Percentiles rank a stretch among this genome's conserved stretches.
Evolutionary conservation across 2,888 invertebrate species (phyloP).

Genomic region (Stenchaetothrips biformis): DNA sequence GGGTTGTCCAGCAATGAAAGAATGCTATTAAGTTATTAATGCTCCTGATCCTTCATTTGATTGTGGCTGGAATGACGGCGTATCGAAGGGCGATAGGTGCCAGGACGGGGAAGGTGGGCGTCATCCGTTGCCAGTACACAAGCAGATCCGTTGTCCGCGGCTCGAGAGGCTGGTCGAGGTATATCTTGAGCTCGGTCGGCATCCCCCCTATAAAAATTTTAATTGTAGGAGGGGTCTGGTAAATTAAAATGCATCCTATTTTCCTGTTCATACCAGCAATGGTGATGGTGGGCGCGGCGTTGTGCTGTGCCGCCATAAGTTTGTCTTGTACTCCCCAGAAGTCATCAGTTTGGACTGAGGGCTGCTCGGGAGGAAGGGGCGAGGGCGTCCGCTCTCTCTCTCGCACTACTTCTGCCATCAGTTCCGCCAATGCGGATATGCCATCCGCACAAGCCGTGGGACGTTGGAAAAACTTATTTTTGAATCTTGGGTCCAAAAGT

Average conservation of each 20-base stretch:
- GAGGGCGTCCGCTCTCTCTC: not conserved
- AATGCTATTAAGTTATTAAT: too few species aligned
- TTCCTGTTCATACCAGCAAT: not conserved
- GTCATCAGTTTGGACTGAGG: not conserved
- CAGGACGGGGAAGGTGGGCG: too few species aligned
- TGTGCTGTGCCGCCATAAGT: not conserved
- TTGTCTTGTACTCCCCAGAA: not conserved
- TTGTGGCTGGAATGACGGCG: too few species aligned
- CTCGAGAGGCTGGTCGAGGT: not conserved
- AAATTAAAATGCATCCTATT: not conserved
- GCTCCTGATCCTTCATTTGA: not conserved
- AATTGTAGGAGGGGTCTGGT: not conserved
- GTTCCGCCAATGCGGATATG: not conserved
- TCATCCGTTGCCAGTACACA: too few species aligned
- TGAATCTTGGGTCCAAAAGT: not conserved
- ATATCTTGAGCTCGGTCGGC: not conserved
- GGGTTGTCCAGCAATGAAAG: not conserved
- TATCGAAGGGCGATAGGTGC: too few species aligned
- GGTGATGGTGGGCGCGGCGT: not conserved
- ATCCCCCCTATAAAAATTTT: not conserved
- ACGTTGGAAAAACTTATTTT: not conserved
- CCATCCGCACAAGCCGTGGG: not conserved
- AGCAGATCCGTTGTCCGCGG: not conserved
- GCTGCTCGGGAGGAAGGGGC: not conserved
- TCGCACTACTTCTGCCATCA: not conserved